Conservation (phyloP, 2,888 invertebrate species). For the Smittia sp. region DNA sequence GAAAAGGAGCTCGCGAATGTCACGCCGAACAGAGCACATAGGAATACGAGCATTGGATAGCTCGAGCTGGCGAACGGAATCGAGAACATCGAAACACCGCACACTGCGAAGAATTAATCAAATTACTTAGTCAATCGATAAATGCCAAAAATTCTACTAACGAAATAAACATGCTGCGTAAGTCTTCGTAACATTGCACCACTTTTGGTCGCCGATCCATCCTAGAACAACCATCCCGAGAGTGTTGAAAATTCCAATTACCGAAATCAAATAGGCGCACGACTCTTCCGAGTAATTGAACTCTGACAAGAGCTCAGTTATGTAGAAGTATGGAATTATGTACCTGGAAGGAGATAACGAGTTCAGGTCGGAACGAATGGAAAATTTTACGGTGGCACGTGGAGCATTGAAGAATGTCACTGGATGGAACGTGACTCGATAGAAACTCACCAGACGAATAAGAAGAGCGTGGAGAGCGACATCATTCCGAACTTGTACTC, state of each 20-base stretch:
- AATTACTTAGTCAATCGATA: not conserved
- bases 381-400: too few relatives aligned
- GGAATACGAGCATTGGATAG: constrained; percentile 47
- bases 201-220: constrained; percentile 82
- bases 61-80: constrained; percentile 50
- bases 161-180: constrained; percentile 74
- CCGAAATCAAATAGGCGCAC: constrained; percentile 76
- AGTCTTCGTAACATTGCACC: constrained; percentile 76
- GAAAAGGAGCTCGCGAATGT: constrained; percentile 90
- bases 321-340: constrained; percentile 92
- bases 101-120: constrained; percentile 46
- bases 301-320: constrained; percentile 77
- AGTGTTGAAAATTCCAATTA: constrained; percentile 86
- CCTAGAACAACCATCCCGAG: constrained; percentile 86
- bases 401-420: too few relatives aligned
- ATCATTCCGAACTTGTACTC: constrained; percentile 76
- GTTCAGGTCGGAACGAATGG: not conserved
- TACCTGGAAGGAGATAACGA: constrained; percentile 74
- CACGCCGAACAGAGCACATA: constrained; percentile 74
- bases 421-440: constrained; percentile 72
- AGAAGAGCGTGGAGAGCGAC: constrained; percentile 79
- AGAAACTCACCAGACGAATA: constrained; percentile 93
- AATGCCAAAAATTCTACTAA: constrained; percentile 47
- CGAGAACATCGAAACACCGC: constrained; percentile 51
- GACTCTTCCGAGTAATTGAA: constrained; percentile 68